Conservation (phyloP, 1,140 invertebrate species). For the Drosophila biarmipes region DNA sequence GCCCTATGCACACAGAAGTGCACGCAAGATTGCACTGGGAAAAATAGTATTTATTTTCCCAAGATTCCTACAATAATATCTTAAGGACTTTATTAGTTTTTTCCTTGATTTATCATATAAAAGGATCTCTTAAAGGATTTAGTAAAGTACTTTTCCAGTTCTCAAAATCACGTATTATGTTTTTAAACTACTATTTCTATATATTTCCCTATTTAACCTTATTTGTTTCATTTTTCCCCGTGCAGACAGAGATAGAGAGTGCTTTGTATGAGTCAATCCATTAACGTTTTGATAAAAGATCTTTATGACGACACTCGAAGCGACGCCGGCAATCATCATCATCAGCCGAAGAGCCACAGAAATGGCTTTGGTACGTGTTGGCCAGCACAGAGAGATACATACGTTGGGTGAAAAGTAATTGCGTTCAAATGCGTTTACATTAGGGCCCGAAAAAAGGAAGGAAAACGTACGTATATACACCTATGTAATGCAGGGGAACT, state of each 20-base stretch:
- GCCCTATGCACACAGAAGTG: slow-evolving; percentile 46
- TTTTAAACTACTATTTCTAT: no score
- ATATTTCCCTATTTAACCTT: not conserved
- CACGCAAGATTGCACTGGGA: slow-evolving; percentile 21
- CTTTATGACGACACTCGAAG: slow-evolving; percentile 84
- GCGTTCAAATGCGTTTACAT: slow-evolving; percentile 81
- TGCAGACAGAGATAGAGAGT: slow-evolving; percentile 19
- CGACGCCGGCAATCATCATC: slow-evolving; percentile 76
- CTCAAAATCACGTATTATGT: not conserved
- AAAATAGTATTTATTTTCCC: not conserved
- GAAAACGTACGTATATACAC: slow-evolving; percentile 2
- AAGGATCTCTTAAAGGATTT: not conserved
- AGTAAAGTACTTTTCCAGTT: not conserved
- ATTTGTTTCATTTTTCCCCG: not conserved
- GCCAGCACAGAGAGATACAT: slow-evolving; percentile 47
- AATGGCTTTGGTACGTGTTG: slow-evolving; percentile 78
- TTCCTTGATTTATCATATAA: not conserved
- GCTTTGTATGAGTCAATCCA: slow-evolving; percentile 74
- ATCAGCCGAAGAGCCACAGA: slow-evolving; percentile 58
- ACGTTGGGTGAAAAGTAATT: slow-evolving; percentile 77
- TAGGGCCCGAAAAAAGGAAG: slow-evolving; percentile 49
- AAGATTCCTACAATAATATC: not conserved
- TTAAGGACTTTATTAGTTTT: not conserved
- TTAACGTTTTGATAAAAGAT: slow-evolving; percentile 84
- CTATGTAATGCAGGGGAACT: slow-evolving; percentile 39